Conservation (phyloP, 2,113 vertebrate genomes). For the Thunnus thynnus region DNA sequence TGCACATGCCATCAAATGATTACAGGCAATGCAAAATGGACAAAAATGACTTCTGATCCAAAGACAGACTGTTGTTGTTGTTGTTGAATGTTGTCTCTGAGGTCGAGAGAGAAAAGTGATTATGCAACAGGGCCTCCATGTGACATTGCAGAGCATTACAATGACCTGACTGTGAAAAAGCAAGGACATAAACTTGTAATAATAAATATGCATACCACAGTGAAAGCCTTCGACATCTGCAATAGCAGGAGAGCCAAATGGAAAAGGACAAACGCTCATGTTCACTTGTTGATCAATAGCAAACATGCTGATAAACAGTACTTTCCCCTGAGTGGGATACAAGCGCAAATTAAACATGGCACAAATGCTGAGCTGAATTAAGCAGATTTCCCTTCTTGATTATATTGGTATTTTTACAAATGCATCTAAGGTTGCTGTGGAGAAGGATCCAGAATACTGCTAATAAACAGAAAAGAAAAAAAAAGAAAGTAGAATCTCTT, state of each 20-base stretch:
- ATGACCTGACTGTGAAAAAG: slow-evolving; percentile 7
- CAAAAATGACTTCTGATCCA: background rate
- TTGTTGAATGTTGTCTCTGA: background rate
- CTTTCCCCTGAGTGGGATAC: slow-evolving; percentile 22
- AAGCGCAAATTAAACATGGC: slow-evolving; percentile 48
- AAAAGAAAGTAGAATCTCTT: background rate
- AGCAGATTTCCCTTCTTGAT: slow-evolving; percentile 40
- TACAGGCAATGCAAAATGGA: background rate
- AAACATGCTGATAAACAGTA: slow-evolving; percentile 48
- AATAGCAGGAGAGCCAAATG: slow-evolving; percentile 28
- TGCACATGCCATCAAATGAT: background rate
- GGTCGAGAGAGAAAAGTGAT: slow-evolving; percentile 3
- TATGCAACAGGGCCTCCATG: slow-evolving; percentile 32
- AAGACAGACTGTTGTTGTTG: background rate
- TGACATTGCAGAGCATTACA: slow-evolving; percentile 37
- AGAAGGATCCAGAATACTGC: background rate
- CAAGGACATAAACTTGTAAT: slow-evolving; percentile 40
- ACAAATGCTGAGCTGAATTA: slow-evolving; percentile 46
- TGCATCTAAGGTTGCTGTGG: background rate
- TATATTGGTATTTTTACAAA: slow-evolving; percentile 19
- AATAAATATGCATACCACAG: slow-evolving; percentile 18
- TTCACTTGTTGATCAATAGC: slow-evolving; percentile 55
- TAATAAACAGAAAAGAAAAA: background rate
- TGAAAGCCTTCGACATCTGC: slow-evolving; percentile 21
- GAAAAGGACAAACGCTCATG: slow-evolving; percentile 40